These are phyloP conservation scores for Lynx canadensis DNA, from an alignment of 2,113 vertebrate species.

Conservation along the genomic window DNA sequence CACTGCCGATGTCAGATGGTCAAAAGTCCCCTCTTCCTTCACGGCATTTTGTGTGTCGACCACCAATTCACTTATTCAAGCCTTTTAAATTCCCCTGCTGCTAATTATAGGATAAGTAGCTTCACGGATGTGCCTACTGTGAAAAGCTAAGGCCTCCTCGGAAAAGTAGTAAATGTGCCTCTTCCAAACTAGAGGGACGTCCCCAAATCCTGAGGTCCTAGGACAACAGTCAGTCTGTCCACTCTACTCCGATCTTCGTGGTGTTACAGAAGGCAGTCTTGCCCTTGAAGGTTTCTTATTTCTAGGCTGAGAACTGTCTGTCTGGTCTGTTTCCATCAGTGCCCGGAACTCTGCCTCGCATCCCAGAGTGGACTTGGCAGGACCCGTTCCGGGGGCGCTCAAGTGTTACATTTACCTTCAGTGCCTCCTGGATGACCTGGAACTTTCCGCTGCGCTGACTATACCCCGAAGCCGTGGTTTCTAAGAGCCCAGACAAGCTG, in stretches of 20 bases:
- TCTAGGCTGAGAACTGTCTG: fast-evolving
- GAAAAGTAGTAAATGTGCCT: background rate
- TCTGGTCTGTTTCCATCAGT: background rate
- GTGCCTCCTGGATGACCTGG: background rate
- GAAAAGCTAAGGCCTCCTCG: background rate
- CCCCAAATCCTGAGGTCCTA: fast-evolving
- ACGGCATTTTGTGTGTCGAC: fast-evolving
- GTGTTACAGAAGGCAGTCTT: background rate
- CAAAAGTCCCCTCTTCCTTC: background rate
- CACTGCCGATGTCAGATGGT: background rate
- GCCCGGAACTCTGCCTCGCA: fast-evolving
- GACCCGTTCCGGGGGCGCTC: background rate
- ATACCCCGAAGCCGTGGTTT: background rate
- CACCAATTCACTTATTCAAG: background rate
- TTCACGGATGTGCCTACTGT: too few species aligned
- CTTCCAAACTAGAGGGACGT: background rate
- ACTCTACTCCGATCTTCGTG: fast-evolving
- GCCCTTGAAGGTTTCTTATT: fast-evolving
- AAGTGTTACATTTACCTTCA: background rate
- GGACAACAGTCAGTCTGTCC: fast-evolving
- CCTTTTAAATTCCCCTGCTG: background rate
- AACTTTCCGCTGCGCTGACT: too few species aligned
- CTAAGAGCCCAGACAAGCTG: background rate
- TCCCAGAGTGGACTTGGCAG: fast-evolving
- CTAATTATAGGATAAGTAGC: too few species aligned